Evolutionary conservation across 2,888 invertebrate species (phyloP).

Genomic region (Lasiommata megera): DNA sequence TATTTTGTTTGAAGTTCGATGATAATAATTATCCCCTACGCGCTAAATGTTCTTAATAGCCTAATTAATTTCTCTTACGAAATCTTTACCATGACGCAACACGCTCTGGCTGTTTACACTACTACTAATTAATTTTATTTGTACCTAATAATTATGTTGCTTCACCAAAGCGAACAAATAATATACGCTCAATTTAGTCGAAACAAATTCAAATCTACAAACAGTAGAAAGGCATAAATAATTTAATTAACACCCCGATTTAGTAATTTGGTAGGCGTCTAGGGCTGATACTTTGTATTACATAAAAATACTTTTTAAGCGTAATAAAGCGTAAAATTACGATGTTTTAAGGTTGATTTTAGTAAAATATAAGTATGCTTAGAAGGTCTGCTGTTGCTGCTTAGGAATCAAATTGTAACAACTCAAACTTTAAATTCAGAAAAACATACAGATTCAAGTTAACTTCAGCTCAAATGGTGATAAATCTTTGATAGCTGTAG

Average conservation of each 20-base stretch:
- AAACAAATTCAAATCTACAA: constrained; percentile 1
- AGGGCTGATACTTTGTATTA: background rate
- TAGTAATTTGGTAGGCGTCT: background rate
- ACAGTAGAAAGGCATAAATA: background rate
- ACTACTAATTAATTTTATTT: background rate
- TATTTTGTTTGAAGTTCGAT: too few species aligned
- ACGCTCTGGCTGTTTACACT: background rate
- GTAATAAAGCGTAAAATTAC: too few species aligned
- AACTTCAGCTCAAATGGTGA: too few species aligned
- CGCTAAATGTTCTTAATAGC: background rate
- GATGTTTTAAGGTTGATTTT: too few species aligned
- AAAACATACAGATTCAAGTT: too few species aligned
- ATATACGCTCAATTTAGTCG: background rate
- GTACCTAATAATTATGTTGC: background rate
- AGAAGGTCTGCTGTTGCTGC: too few species aligned
- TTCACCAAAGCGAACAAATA: background rate
- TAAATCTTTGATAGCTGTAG: too few species aligned
- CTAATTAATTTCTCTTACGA: background rate
- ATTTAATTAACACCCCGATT: background rate
- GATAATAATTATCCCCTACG: too few species aligned
- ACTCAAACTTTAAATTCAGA: too few species aligned
- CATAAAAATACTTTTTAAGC: too few species aligned
- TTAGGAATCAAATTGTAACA: too few species aligned
- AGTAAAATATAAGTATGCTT: too few species aligned
- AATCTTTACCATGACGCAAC: background rate